phyloP scores from a whole-genome alignment of 2,797 vertebrate genomes.

The Lycodopsis pacificus region DNA sequence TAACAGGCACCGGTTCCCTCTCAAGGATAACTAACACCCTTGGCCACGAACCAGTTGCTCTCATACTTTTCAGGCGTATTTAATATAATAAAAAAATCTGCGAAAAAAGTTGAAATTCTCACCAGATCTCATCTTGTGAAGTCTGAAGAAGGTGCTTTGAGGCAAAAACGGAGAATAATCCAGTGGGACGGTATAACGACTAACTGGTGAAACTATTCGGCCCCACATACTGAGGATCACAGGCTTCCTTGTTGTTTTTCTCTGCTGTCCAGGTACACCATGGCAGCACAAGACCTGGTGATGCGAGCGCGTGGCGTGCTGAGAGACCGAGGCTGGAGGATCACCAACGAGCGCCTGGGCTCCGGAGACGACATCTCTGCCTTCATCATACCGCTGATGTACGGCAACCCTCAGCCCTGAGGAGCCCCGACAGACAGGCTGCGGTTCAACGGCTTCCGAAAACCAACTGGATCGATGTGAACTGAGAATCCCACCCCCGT shows the following conservation, averaged over 20 bases:
- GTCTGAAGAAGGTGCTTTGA: neutral
- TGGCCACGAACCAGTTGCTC: neutral
- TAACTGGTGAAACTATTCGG: neutral
- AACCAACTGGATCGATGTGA: conserved; percentile 15
- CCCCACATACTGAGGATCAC: no score
- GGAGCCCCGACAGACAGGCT: neutral
- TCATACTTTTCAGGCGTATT: neutral
- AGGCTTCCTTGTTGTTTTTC: neutral
- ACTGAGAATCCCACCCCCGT: conserved; percentile 14
- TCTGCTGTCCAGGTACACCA: conserved; percentile 88
- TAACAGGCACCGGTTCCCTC: neutral
- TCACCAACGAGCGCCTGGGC: conserved; percentile 94
- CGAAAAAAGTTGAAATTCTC: no score
- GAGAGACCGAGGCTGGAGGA: conserved; percentile 96
- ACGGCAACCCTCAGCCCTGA: conserved; percentile 90
- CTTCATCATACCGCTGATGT: conserved; percentile 95
- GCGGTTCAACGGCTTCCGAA: neutral
- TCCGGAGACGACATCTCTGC: conserved; percentile 98
- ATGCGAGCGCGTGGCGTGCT: conserved; percentile 95
- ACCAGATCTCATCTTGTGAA: no score
- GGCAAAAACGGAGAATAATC: neutral
- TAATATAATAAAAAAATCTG: neutral
- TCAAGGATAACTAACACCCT: neutral
- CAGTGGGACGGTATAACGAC: neutral
- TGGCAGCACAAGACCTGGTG: conserved; percentile 97